Conservation (phyloP, 2,888 invertebrate genomes). For the Polyploca ridens region DNA sequence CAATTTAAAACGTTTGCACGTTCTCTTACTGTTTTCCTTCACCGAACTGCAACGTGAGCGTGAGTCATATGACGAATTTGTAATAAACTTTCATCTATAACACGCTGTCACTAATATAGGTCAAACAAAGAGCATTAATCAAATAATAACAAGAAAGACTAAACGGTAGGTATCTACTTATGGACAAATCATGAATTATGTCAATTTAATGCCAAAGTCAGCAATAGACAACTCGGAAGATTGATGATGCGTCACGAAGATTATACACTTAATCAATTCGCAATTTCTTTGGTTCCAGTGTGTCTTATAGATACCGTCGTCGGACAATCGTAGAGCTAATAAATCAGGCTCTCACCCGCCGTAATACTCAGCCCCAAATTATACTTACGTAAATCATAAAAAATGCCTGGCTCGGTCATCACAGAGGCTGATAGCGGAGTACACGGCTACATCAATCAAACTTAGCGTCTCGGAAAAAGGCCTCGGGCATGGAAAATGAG, state of each 20-base stretch:
- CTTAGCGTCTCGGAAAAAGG: slow-evolving; percentile 36
- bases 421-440: slow-evolving; percentile 35
- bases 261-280: slow-evolving; percentile 9
- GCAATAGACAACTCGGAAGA: neutral
- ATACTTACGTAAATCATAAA: slow-evolving; percentile 47
- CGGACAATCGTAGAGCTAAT: slow-evolving; percentile 26
- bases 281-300: slow-evolving; percentile 1
- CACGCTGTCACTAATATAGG: too few relatives aligned
- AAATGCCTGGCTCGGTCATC: slow-evolving; percentile 35
- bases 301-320: slow-evolving; percentile 11
- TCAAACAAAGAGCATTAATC: too few relatives aligned
- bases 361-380: slow-evolving; percentile 40
- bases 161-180: too few relatives aligned
- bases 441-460: slow-evolving; percentile 52
- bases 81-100: too few relatives aligned
- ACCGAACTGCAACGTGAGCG: too few relatives aligned
- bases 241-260: neutral
- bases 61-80: too few relatives aligned
- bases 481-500: neutral
- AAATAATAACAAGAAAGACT: neutral
- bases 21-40: too few relatives aligned
- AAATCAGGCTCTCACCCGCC: slow-evolving; percentile 34
- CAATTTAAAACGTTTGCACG: too few relatives aligned
- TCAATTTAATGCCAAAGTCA: slow-evolving; percentile 4
- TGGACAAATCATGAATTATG: neutral